phyloP scores from a whole-genome alignment of 1,140 invertebrate species.

The Helicoverpa zea region DNA sequence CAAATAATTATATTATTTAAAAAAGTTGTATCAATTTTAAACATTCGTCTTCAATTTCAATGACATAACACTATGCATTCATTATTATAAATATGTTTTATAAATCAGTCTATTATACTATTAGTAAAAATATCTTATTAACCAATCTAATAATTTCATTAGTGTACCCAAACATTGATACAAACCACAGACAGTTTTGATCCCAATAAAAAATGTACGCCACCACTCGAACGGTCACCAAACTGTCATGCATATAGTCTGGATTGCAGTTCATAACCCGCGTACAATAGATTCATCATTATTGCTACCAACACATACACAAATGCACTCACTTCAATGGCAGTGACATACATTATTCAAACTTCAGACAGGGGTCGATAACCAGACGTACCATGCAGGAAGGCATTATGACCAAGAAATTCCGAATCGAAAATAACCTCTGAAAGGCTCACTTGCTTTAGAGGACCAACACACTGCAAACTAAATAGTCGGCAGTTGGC shows the following conservation, averaged over 20 bases:
- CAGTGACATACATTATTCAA: conserved; percentile 72
- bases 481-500: too few relatives aligned
- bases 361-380: conserved; percentile 64
- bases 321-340: conserved; percentile 52
- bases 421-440: conserved; percentile 51
- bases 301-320: conserved; percentile 36
- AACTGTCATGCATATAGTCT: conserved; percentile 18
- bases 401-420: conserved; percentile 65
- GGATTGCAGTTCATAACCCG: conserved; percentile 29
- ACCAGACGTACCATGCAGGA: conserved; percentile 60
- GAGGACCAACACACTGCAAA: too few relatives aligned
- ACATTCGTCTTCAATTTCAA: too few relatives aligned
- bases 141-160: too few relatives aligned
- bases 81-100: too few relatives aligned
- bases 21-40: too few relatives aligned
- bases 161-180: neutral
- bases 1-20: too few relatives aligned
- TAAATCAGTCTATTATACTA: too few relatives aligned
- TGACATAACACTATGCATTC: too few relatives aligned
- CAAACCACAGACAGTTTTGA: conserved; percentile 13
- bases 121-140: too few relatives aligned
- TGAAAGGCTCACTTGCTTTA: conserved; percentile 29
- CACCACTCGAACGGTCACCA: neutral
- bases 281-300: conserved; percentile 45
- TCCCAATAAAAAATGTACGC: conserved; percentile 4